Evolutionary conservation across 2,113 vertebrate genomes (phyloP).

Genomic region (Lophura nycthemera): DNA sequence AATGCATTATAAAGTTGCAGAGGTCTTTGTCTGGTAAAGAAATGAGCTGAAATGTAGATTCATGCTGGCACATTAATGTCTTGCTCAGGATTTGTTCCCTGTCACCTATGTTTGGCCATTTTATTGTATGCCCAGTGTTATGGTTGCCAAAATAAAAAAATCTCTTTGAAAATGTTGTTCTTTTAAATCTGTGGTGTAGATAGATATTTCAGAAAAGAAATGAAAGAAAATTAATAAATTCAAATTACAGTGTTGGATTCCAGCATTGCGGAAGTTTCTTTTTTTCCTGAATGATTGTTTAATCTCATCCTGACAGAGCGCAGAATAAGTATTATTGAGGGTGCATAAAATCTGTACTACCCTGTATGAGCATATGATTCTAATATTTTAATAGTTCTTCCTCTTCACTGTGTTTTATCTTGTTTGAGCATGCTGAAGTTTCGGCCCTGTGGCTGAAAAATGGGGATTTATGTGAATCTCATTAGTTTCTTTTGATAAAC

Average conservation of each 20-base stretch:
- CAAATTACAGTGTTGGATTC: neutral
- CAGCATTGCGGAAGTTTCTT: neutral
- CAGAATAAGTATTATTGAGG: neutral
- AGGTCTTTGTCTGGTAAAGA: neutral
- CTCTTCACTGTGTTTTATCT: neutral
- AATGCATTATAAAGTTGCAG: neutral
- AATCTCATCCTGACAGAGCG: neutral
- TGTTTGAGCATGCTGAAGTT: neutral
- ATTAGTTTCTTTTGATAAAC: neutral
- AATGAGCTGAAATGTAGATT: neutral
- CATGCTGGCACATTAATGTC: neutral
- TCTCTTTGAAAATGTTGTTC: neutral
- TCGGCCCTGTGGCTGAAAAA: neutral
- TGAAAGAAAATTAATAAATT: neutral
- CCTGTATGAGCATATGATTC: neutral
- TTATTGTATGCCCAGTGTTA: neutral
- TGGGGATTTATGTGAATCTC: neutral
- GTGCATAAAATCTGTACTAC: neutral
- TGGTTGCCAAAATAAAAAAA: neutral
- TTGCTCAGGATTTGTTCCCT: neutral
- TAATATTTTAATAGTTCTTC: neutral
- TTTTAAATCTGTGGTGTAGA: neutral
- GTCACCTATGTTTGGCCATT: neutral
- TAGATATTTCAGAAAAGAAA: neutral
- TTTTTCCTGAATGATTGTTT: neutral